Evolutionary conservation across 2,797 vertebrate genomes (phyloP), one percentile per base, ranked within the genome.

Genomic region (Craterocephalus amniculus): DNA sequence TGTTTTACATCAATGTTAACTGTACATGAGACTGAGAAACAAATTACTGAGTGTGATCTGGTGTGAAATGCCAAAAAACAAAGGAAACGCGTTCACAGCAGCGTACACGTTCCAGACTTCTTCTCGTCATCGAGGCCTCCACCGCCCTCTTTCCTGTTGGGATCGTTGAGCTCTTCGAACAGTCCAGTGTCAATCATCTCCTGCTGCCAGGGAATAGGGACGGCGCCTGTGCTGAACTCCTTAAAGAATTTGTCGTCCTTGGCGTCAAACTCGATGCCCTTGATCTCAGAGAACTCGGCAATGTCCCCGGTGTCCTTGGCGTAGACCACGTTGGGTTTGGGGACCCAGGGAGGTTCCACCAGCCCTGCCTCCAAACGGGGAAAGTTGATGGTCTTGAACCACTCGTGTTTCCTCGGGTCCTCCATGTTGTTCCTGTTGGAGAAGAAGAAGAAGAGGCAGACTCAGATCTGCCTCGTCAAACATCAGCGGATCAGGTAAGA

Each of bases 331-430:
- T 95, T 96, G 72, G 97, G 95, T 83, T 97, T 96, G 84, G 97
- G 97, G 72, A 95, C 93, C 94, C 96, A 98, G 0, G 96, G 96
- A 12, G 96, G 95, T 1, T 94, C 89, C 14, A 97, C 61, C 34
- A 97, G 91, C 54, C 96, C 95, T 0, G 97, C 97, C 84, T 99
- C 96, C 88, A 98, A 91, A 72, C 96, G 93, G 32, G 95, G 92
- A 80, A 98, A 98, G 91, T 97, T 96, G 87, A 98, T 95, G 1
- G 79, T 73, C 83, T 96, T 97, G 91, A 99, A 98, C 95, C 97
- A 98, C 54, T 70, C 70, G 0, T 97, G 96, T 78, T 97, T 97
- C 83, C 96, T 95, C 63, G 97, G 97, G 83, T 98, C 96, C 52
- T 96, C 97, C 75, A 85, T 60, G 87, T 91, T 82, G 83, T 92